Conservation (phyloP, 1,140 invertebrate genomes). For the Atta cephalotes region DNA sequence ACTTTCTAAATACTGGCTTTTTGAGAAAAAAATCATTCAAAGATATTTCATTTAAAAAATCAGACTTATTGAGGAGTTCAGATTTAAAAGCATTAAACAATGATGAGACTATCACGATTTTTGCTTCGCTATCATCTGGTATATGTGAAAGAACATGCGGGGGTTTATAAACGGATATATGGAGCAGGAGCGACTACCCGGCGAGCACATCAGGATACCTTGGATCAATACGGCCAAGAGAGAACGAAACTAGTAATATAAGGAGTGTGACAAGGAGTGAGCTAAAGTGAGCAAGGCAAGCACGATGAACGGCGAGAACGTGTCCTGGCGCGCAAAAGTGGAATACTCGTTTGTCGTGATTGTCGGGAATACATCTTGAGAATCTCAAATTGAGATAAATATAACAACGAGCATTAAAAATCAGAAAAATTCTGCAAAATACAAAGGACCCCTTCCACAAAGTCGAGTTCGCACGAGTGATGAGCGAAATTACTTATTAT, state of each 20-base stretch:
- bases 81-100: background rate
- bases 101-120: background rate
- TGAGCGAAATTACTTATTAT: constrained; percentile 28
- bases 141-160: constrained; percentile 17
- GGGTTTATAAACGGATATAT: constrained; percentile 65
- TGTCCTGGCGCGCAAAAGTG: constrained; percentile 6
- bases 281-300: constrained; percentile 33
- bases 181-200: constrained; percentile 72
- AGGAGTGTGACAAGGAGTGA: constrained; percentile 57
- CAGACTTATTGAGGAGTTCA: background rate
- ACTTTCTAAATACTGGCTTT: no score
- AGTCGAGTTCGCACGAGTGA: background rate
- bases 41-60: background rate
- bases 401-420: background rate
- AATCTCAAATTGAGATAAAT: background rate
- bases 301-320: constrained; percentile 47
- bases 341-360: background rate
- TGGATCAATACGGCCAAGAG: constrained; percentile 80
- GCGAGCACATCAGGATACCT: constrained; percentile 76
- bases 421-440: background rate
- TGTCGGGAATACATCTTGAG: background rate
- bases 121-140: constrained; percentile 3
- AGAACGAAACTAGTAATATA: constrained; percentile 66
- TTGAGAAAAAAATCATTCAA: background rate
- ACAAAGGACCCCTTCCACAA: background rate